Base-by-base conservation (phyloP, 2,888 invertebrate genomes). In the Ophion obscuratus region DNA sequence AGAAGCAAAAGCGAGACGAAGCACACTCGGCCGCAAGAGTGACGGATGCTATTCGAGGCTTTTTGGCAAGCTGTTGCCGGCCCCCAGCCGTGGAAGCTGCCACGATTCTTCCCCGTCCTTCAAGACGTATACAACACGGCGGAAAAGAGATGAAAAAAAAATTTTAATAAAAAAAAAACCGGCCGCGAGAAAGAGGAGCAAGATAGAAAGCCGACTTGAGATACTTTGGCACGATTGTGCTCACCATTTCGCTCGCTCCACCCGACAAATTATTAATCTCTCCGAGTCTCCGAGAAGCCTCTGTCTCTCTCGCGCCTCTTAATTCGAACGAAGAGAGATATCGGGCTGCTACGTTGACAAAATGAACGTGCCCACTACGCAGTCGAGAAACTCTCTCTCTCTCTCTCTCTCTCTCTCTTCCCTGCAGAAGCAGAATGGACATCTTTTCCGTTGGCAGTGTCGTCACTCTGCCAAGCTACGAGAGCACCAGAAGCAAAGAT, bases 241-340 rank as follows among this genome's bases (percentile, higher is more conserved):
- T 67, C 76, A 40, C 62, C 79, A 59, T 59, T 76, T 47, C 67
- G 77, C 67, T 70, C 47, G 86, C 57, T 85, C 81, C 77, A 59
- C 84, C 86, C 86, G 90, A 92, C 92, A 91, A 92, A 92, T 92
- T 92, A 92, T 92, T 92, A 92, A 92, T 92, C 90, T 88, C 87
- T 73, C 31, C 11, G 36, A 57, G 59, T 36, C 36, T 31, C 57
- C 67, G 62, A 62, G 36, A 44, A 47, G 44, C 53, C 68, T 36
- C 57, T 53, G 62, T 6, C 67, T 17, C 70, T n/a, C 88, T 87
- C 89, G 87, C 88, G 89, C 87, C 91, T 90, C 90, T 91, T 92
- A 91, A 92, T 92, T 90, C 89, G 88, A 87, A 83, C 87, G 87
- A 91, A 90, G 89, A 91, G 90, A 91, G 91, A 92, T 90, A 89